These are phyloP conservation scores for Hypomecis punctinalis DNA, from an alignment of 2,888 invertebrate genomes.

Conservation along the genomic window DNA sequence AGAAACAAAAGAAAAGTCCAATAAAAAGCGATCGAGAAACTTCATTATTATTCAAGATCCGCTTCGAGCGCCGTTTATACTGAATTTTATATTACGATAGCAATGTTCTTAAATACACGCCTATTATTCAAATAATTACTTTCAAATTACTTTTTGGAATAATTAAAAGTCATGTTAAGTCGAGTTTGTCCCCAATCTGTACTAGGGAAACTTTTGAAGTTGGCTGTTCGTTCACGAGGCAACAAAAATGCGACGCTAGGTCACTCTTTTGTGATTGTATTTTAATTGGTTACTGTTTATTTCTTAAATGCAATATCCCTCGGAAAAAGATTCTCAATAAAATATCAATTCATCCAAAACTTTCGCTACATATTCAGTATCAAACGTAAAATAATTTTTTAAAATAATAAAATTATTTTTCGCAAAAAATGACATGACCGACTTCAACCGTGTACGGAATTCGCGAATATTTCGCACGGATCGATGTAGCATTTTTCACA, in stretches of 20 bases:
- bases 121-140: conserved; percentile 57
- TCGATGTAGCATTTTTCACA: too few relatives aligned
- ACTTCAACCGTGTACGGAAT: too few relatives aligned
- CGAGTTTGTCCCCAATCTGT: conserved; percentile 36
- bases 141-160: conserved; percentile 53
- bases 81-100: conserved; percentile 49
- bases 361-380: too few relatives aligned
- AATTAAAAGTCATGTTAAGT: conserved; percentile 54
- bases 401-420: too few relatives aligned
- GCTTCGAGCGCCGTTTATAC: conserved; percentile 41
- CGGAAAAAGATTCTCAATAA: too few relatives aligned
- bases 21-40: conserved; percentile 25
- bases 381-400: too few relatives aligned
- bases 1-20: conserved; percentile 8
- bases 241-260: neutral
- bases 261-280: neutral
- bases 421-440: too few relatives aligned
- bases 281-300: neutral
- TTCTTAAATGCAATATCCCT: too few relatives aligned
- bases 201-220: conserved; percentile 24
- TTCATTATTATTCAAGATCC: conserved; percentile 48
- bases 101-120: conserved; percentile 49
- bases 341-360: too few relatives aligned
- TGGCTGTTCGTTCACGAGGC: conserved; percentile 4
- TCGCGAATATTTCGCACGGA: too few relatives aligned